These are phyloP conservation scores for Polydrusus tereticollis DNA, from an alignment of 2,888 invertebrate genomes.

Conservation along the genomic window DNA sequence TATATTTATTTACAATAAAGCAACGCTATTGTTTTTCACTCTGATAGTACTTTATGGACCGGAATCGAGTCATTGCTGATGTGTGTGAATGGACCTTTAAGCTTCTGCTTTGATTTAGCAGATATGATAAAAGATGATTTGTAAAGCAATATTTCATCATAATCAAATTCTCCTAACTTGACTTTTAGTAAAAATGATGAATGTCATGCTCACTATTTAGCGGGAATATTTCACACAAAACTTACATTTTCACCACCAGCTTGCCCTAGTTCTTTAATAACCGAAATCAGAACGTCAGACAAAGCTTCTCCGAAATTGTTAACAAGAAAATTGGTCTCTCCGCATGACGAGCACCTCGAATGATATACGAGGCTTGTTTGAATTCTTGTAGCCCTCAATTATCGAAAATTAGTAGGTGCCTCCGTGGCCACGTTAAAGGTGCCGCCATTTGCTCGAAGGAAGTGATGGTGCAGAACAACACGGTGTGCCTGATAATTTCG, in stretches of 20 bases:
- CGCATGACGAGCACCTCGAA: constrained; percentile 50
- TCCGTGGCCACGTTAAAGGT: constrained; percentile 42
- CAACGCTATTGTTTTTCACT: too few species aligned
- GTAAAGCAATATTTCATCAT: too few species aligned
- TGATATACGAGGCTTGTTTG: constrained; percentile 53
- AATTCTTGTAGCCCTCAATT: constrained; percentile 53
- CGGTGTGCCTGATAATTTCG: constrained; percentile 22
- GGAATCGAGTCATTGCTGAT: too few species aligned
- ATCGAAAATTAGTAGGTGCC: constrained; percentile 55
- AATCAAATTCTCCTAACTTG: too few species aligned
- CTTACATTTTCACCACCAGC: not conserved
- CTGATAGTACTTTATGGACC: too few species aligned
- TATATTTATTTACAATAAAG: too few species aligned
- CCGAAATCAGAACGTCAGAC: constrained; percentile 9
- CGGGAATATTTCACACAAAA: too few species aligned
- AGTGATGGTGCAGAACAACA: constrained; percentile 28
- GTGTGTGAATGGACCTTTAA: too few species aligned
- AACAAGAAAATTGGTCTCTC: constrained; percentile 58
- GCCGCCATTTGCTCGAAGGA: constrained; percentile 35
- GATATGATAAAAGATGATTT: too few species aligned
- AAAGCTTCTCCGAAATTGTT: constrained; percentile 53
- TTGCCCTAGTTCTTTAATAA: constrained; percentile 10
- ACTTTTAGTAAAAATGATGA: too few species aligned
- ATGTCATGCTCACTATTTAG: too few species aligned
- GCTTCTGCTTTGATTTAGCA: too few species aligned